Base-by-base conservation (phyloP, 2,888 invertebrate species). In the Perizoma affinitatum region DNA sequence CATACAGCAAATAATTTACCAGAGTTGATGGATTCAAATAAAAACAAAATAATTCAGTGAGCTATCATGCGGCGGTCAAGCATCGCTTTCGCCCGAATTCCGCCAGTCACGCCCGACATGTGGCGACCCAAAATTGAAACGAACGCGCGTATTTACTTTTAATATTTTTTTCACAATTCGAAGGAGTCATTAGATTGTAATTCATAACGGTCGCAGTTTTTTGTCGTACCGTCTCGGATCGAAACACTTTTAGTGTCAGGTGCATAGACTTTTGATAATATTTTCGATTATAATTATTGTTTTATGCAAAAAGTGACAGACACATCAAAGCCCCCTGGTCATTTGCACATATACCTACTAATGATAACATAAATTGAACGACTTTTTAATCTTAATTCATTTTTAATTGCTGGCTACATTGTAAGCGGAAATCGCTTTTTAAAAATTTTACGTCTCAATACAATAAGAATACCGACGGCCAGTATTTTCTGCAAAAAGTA, bases 31-130 rank as follows among this genome's bases (percentile, higher is more conserved):
- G 48, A 49, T 58, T 55, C 36, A 53, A 58, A 63, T 58, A 58
- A 63, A 58, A 65, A 67, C 58, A 62, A 63, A 66, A 60, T 61
- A 52, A 60, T 65, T 65, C 60, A 58, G 54, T 67, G 69, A 66
- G 64, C 69, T 67, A 69, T 65, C 65, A 69, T 67, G 66, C 54
- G 46, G 42, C 38, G 66, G 63, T 45, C 63, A 63, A 60, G 58
- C 61, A 65, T 51, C 55, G 61, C 65, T 63, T 68, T 64, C 64
- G 65, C 63, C 57, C 41, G 44, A 54, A 65, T 64, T 66, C 72
- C 78, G 90, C 91, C 85, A 91, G 91, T 91, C 91, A 91, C 79
- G 65, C 71, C 58, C 84, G 86, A 86, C 91, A 91, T 90, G 87
- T 88, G 91, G 84, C 83, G 80, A 82, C 85, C 78, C 75, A 78